Base-by-base conservation (phyloP, 2,113 vertebrate genomes). In the Alligator sinensis region DNA sequence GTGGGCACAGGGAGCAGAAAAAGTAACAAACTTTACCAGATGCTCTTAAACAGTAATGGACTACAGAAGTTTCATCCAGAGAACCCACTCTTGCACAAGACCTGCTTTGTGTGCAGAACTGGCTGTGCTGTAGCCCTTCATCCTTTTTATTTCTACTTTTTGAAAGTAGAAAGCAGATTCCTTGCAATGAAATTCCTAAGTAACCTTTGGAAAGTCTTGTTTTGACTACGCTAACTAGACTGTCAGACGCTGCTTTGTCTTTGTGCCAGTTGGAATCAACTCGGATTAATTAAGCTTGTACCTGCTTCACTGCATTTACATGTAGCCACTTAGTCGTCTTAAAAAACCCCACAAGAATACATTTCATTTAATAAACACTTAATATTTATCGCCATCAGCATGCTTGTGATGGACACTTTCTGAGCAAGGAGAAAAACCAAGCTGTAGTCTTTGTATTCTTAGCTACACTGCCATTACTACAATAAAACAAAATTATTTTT, bases 31-130 rank as follows among this genome's bases (percentile, higher is more conserved):
- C 90, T 94, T 70, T 70, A 84, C 84, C 88, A 94, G 25, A 14
- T 82, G 88, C 80, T 95, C 95, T 96, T 95, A 97, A 98, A 98
- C 97, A 98, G 97, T 98, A 98, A 98, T 96, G 95, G 94, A 97
- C 92, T 94, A 96, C 96, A 96, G 96, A 61, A 93, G 97, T 90
- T 96, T 94, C 90, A 96, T 77, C 89, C 87, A 77, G 90, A 81
- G 78, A 81, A 55, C 54, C 68, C 4, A 0, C 5, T 74, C 6
- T 15, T 72, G 28, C 0, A 47, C 2, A 0, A 61, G 59, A 93
- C 91, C 86, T 22, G 2, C 86, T 78, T 58, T 2, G 0, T 58
- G 62, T 13, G 1, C 79, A 58, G 84, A 85, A 95, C 80, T 95
- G 87, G 87, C 79, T 11, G 0, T 61, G 74, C 84, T 96, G 92